Base-by-base conservation (phyloP, 1,140 invertebrate species). In the Pararge aegeria region DNA sequence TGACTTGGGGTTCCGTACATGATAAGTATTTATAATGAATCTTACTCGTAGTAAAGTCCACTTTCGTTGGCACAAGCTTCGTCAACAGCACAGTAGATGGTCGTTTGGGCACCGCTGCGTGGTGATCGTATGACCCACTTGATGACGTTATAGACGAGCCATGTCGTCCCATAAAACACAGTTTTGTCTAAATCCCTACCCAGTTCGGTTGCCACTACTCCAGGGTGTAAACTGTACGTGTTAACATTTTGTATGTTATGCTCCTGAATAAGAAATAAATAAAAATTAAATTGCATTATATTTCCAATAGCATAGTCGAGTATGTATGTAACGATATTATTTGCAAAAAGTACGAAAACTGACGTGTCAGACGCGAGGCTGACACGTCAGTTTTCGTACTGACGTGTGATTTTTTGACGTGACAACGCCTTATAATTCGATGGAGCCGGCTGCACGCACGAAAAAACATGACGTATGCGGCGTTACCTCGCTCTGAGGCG, bases 81-180 rank as follows among this genome's bases (percentile, higher is more conserved):
- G 75, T 95, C 93, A 0, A 96, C 74, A 2, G 95, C 93, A 78
- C 96, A 95, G 73, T 95, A 92, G 24, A 97, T 83, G 1, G 93
- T 93, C 0, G 95, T 96, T 82, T 96, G 95, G 2, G 95, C 94
- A 0, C 95, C 95, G 72, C 95, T 92, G 60, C 90, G 87, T 0
- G 92, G 90, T 9, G 87, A 91, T 80, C 94, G 95, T 4, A 92
- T 73, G 37, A 93, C 90, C 5, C 67, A 70, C 24, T 64, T 73
- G 0, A 73, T 20, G 3, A 77, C 29, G 38, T 73, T 61, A 38
- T 74, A 61, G 53, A 78, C 76, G 4, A 71, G 13, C 71, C 71
- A 82, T 6, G 69, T 60, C 2, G 65, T 63, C 2, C 64, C 91
- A 78, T 29, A 64, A 63, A 65, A 91, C 80, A 73, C 79, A 38